Percentiles rank a stretch among this genome's conserved stretches.
These are phyloP conservation scores for Gobiocypris rarus DNA, from an alignment of 2,113 vertebrate genomes.

Conservation along the genomic window DNA sequence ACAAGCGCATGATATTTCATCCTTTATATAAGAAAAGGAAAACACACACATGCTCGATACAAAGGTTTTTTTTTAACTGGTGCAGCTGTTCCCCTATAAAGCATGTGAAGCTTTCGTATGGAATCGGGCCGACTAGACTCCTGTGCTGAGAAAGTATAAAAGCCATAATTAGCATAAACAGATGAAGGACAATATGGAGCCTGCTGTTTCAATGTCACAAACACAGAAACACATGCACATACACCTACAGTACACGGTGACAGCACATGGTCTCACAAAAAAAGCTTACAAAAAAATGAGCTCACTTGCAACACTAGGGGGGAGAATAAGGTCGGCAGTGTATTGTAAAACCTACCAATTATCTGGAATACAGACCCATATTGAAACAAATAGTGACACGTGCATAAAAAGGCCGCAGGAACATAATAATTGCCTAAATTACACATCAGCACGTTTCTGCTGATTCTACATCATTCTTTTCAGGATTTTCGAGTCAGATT, in stretches of 20 bases:
- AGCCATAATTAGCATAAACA: slow-evolving; percentile 73
- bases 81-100: slow-evolving; percentile 71
- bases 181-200: slow-evolving; percentile 71
- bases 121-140: slow-evolving; percentile 66
- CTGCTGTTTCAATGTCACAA: slow-evolving; percentile 66
- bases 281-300: background rate
- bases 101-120: slow-evolving; percentile 67
- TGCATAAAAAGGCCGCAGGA: background rate
- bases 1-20: slow-evolving; percentile 53
- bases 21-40: slow-evolving; percentile 47
- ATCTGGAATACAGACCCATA: background rate
- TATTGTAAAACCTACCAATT: slow-evolving; percentile 1
- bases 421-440: slow-evolving; percentile 5
- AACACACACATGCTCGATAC: slow-evolving; percentile 51
- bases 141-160: slow-evolving; percentile 65
- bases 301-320: slow-evolving; percentile 22
- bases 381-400: background rate
- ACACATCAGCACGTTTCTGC: background rate
- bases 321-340: slow-evolving; percentile 1
- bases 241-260: background rate
- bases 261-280: slow-evolving; percentile 2
- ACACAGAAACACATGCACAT: slow-evolving; percentile 23
- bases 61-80: slow-evolving; percentile 49
- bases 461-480: background rate
- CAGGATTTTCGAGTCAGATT: background rate